Base-by-base conservation (phyloP, 2,888 invertebrate genomes). In the Caenorhabditis macrosperma region DNA sequence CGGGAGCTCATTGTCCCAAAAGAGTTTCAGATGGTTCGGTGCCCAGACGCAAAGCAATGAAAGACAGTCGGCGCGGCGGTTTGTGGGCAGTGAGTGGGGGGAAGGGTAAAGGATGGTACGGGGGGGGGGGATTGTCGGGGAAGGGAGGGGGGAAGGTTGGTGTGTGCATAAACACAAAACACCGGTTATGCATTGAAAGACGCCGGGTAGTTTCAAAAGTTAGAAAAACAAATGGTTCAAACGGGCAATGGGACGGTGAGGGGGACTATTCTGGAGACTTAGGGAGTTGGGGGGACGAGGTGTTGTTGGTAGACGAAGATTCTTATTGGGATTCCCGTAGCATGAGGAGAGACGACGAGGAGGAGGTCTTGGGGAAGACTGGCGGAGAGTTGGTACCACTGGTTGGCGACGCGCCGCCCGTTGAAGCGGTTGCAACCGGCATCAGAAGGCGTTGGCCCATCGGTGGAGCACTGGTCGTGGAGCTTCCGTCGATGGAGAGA, bases 141-240 rank as follows among this genome's bases (percentile, higher is more conserved):
- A 66, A 48, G 28, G 46, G 24, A 52, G 15, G 48, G 33, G 63
- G 38, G 35, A 24, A 17, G 50, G 64, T 55, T 38, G 54, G 15
- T 17, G 24, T 22, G 38, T 41, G n/a, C n/a, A 41, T 15, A 22
- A 41, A 26, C 44, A 20, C 66, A 30, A 63, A 38, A 60, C 77
- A 78, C 77, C 71, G 77, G 77, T 78, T 76, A 64, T 57, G 64
- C 59, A 46, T 28, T 63, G 78, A 78, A 78, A 78, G 78, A 78
- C 78, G 66, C 67, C 78, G 71, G 78, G 78, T 71, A 78, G 78
- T 35, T 55, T 48, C 9, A 26, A 35, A 64, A 41, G n/a, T 54
- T 17, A 17, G 10, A 61, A 38, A 57, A 17, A 26, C n/a, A 12
- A 24, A 59, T 15, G 30, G 46, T 48, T 48, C 48, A 15, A 55